Base-by-base conservation (phyloP, 2,797 vertebrate genomes). In the Epinephelus coioides region DNA sequence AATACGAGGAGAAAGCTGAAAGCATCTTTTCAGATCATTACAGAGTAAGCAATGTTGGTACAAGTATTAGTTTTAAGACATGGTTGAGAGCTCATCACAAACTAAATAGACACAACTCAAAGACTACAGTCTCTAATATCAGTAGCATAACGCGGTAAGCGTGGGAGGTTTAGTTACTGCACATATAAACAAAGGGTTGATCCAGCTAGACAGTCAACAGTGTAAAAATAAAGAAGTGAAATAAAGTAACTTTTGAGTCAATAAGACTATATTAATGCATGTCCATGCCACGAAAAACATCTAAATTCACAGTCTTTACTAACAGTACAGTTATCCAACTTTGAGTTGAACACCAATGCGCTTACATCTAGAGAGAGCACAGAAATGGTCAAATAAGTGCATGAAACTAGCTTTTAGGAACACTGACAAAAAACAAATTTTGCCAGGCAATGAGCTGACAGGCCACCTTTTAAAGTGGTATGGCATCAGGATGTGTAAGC, bases 201-300 rank as follows among this genome's bases (percentile, higher is more conserved):
- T 93, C 94, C 90, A 92, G 76, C 95, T 96, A 95, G 95, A 97
- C 95, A 96, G 95, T 93, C 92, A 95, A 84, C 96, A 95, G 90
- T 92, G 90, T 95, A 87, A 95, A 96, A 95, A 92, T 88, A 90
- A 95, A 88, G 89, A 91, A 94, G 94, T 96, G 92, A 88, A 95
- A 92, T 84, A 78, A 95, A 95, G 72, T 71, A 88, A 89, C 78
- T 86, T 93, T 91, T 94, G 89, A 95, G 95, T 96, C 91, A 91
- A 92, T 94, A 94, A 93, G 97, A 96, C 96, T 95, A 96, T 96
- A 97, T 88, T 94, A 96, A 98, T 97, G 97, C 96, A 97, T 97
- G 96, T 97, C 96, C 98, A 99, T 99, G 98, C 98, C 97, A 99
- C 97, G 91, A 95, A 95, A 96, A 98, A 98, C 96, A 96, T 87